Evolutionary conservation across 2,888 invertebrate species (phyloP), one percentile per base, ranked within the genome.

Genomic region (Rhabditophanes sp.): DNA sequence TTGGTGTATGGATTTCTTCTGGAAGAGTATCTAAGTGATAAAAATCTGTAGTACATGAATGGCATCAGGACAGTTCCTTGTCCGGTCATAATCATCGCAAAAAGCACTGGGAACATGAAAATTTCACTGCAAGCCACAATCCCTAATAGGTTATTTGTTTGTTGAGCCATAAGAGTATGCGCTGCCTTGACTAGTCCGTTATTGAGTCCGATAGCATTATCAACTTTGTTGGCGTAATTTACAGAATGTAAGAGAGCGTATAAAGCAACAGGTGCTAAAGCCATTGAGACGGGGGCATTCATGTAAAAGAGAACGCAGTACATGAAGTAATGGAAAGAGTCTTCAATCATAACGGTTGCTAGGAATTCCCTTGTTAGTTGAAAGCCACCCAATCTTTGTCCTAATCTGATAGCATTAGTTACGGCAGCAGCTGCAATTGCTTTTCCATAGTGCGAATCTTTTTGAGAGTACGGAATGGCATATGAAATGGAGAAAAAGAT

Each of bases 1-100:
- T 85, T 78, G 34, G 85, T 85, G 72, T 83, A 84, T 0, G 90
- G 88, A 74, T 96, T 96, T 55, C 96, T 78, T 37, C 84, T 76
- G 4, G 93, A 93, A 41, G 80, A 73, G 71, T 93, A 87, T 42
- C 96, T 78, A 66, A 84, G 75, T 41, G 78, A 76, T 58, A 96
- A 72, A 71, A 96, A 96, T 67, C 90, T 82, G 70, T 88, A 93
- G 74, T 93, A 96, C 60, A 88, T 76, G 69, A 96, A 81, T 26
- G 90, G 88, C 9, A 87, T 80, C 62, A 93, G 72, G 38, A 93
- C 71, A 18, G 81, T 82, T 62, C 81, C 81, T 68, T 78, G 77
- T 18, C 88, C 88, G 68, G 88, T 90, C 72, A 30, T 73, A 71
- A 74, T 66, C 57, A 72, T 69, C 17, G 74, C 55, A 24, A 75